phyloP scores from a whole-genome alignment of 2,797 vertebrate species.

The Spinus olivaceus region DNA sequence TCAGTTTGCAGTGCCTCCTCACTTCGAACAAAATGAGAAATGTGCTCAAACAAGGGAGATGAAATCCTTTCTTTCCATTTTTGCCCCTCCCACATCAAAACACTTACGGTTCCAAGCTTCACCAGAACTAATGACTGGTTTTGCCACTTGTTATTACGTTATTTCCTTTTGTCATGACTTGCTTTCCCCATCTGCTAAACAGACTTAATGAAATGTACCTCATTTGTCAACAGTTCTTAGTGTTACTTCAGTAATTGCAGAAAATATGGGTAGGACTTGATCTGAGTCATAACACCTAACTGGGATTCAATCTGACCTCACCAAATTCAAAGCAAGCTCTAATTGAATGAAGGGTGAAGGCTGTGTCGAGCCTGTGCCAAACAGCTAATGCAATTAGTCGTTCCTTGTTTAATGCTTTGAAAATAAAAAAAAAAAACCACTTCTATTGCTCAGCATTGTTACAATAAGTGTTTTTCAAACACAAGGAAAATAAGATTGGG shows the following conservation, averaged over 20 bases:
- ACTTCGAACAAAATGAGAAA: not conserved
- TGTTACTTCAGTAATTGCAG: slow-evolving; percentile 6
- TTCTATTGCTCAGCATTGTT: not conserved
- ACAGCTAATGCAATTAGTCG: slow-evolving; percentile 3
- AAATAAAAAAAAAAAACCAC: not conserved
- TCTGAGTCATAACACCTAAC: not conserved
- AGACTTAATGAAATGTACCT: not conserved
- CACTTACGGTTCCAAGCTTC: not conserved
- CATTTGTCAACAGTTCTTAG: slow-evolving; percentile 10
- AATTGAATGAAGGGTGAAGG: slow-evolving; percentile 14
- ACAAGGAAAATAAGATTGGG: not conserved
- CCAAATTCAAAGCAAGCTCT: not conserved
- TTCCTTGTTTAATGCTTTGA: not conserved
- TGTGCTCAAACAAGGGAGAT: not conserved
- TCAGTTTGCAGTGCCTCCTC: not conserved
- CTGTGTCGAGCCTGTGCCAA: not conserved
- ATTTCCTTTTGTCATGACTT: not conserved
- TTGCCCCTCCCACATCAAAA: not conserved
- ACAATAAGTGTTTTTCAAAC: not conserved
- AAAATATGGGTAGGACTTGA: not conserved
- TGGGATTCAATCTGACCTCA: not conserved
- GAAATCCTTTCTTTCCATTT: not conserved
- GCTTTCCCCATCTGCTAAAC: not conserved
- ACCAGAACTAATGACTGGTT: fast-evolving
- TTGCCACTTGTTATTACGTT: not conserved